Base-by-base conservation (phyloP, 2,797 vertebrate genomes). In the Nothura maculosa region DNA sequence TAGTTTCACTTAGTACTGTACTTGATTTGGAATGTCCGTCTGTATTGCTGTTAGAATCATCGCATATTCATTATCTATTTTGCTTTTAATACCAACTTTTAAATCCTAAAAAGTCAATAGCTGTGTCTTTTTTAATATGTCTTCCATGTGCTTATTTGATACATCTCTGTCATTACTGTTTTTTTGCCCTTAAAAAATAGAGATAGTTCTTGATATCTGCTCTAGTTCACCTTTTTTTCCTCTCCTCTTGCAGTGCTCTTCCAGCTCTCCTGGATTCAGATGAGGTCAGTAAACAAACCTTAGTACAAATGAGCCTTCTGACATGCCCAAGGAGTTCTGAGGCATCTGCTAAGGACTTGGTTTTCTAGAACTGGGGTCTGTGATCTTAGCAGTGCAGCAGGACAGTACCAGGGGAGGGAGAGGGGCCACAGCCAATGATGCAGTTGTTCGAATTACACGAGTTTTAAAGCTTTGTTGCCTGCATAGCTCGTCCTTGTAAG, bases 191-290 rank as follows among this genome's bases (percentile, higher is more conserved):
- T 25, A 63, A 91, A 90, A 32, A 85, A 78, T 28, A 76, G 42
- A 87, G 48, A 25, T 50, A 43, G 7, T 54, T 34, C 74, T 72
- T 70, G 62, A 7, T 91, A 74, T 75, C 45, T 50, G 25, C 5
- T 86, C 48, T 92, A 61, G 45, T 91, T 91, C 21, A 76, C 86
- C 70, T 28, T 52, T 48, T 54, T 47, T 62, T 10, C 27, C 13
- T 22, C 42, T 74, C 40, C 30, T 52, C 34, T 61, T 89, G 27
- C 94, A 98, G 98, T 61, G 98, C 98, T 94, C 98, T 98, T 93
- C 98, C 98, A 84, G 98, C 98, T 85, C 97, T 98, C 96, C 89
- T 98, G 90, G 98, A 98, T 97, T 98, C 98, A 91, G 98, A 98
- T 89, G 98, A 98, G 98, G 98, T 98, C 93, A 97, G 98, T 98